phyloP scores from a whole-genome alignment of 2,113 vertebrate genomes.

The Colaptes auratus region DNA sequence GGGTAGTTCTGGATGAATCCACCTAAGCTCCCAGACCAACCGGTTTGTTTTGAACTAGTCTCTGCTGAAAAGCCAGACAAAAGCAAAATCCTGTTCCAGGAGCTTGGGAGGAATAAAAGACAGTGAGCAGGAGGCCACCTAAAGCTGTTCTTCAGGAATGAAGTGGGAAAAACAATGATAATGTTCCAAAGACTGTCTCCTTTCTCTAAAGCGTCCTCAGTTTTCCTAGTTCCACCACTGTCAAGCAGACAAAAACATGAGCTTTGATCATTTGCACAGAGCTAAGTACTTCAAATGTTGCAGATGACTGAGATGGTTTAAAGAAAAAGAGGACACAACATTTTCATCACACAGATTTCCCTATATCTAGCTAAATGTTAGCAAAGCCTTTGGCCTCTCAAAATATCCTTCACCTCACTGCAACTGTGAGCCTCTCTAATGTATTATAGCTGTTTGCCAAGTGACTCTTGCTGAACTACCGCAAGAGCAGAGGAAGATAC shows the following conservation, averaged over 20 bases:
- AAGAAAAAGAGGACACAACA: neutral
- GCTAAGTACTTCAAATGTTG: neutral
- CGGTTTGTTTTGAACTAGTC: neutral
- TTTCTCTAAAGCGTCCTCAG: neutral
- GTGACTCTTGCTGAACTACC: constrained; percentile 34
- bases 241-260: neutral
- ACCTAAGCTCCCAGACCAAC: neutral
- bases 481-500: neutral
- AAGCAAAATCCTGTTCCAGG: neutral
- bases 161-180: neutral
- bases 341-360: neutral
- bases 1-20: neutral
- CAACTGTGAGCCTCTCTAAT: neutral
- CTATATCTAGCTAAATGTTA: neutral
- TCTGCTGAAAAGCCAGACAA: neutral
- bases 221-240: neutral
- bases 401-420: neutral
- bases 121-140: neutral
- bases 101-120: neutral
- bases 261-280: neutral
- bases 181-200: neutral
- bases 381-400: neutral
- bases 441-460: neutral
- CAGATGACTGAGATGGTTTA: neutral
- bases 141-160: neutral